Conservation (phyloP, 2,797 vertebrate species). For the Hydrophis major region DNA sequence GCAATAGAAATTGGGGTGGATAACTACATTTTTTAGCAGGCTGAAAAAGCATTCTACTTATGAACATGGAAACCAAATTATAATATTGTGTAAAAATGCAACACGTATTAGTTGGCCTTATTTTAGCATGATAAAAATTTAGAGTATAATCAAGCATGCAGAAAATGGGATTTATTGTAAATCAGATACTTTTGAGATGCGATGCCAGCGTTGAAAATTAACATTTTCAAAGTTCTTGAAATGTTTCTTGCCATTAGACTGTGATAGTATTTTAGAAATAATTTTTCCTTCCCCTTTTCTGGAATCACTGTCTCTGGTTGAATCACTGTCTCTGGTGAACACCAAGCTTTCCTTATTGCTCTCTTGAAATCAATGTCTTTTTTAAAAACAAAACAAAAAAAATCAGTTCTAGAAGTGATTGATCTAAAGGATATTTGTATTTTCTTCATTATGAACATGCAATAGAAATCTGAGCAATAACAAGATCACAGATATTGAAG, state of each 20-base stretch:
- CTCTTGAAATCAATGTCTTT: background rate
- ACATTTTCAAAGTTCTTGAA: background rate
- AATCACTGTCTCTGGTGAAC: background rate
- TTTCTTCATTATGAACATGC: constrained; percentile 34
- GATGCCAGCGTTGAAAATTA: background rate
- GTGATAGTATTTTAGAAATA: background rate
- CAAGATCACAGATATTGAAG: constrained; percentile 96
- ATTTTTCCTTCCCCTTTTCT: background rate
- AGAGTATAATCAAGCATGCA: background rate
- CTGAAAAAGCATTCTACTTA: background rate
- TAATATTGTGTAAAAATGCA: background rate
- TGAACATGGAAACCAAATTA: background rate
- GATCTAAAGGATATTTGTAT: background rate
- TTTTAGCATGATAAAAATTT: background rate
- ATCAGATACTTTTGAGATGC: background rate
- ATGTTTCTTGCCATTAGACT: background rate
- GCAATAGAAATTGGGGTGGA: too few species aligned
- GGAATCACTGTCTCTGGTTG: background rate
- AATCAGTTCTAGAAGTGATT: background rate
- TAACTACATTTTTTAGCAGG: background rate
- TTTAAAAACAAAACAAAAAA: too few species aligned
- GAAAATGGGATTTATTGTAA: background rate
- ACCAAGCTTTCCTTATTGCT: background rate
- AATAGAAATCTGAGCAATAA: constrained; percentile 97
- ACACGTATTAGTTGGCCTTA: background rate